Evolutionary conservation across 2,888 invertebrate genomes (phyloP).

Genomic region (Ptychoptera contaminata): DNA sequence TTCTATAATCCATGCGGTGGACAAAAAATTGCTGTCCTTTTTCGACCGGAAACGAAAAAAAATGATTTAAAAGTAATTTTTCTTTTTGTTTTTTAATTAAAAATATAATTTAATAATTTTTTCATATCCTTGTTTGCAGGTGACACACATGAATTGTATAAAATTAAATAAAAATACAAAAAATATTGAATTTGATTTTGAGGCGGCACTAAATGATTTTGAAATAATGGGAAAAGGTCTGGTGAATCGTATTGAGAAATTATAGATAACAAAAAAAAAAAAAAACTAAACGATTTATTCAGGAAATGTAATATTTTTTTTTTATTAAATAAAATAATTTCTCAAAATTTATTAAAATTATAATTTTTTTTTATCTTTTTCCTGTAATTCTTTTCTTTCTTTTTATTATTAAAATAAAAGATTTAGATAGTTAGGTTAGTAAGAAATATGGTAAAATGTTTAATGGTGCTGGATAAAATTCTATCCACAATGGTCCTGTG

Average conservation of each 20-base stretch:
- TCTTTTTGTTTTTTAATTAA: too few relatives aligned
- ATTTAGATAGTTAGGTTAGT: too few relatives aligned
- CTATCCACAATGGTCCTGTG: conserved; percentile 39
- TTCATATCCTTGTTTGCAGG: too few relatives aligned
- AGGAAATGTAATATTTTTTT: neutral
- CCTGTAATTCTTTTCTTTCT: too few relatives aligned
- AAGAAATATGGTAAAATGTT: conserved; percentile 38
- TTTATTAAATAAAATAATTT: neutral
- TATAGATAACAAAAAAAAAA: too few relatives aligned
- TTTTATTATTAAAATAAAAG: too few relatives aligned
- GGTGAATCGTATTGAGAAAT: conserved; percentile 37
- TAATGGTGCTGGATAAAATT: conserved; percentile 43
- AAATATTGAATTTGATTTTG: conserved; percentile 41
- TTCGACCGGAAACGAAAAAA: conserved; percentile 52
- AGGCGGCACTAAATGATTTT: conserved; percentile 58
- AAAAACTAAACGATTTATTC: too few relatives aligned
- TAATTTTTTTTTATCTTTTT: neutral
- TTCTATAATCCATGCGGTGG: conserved; percentile 86
- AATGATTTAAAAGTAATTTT: conserved; percentile 56
- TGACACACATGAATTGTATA: neutral
- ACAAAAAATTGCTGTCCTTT: conserved; percentile 63
- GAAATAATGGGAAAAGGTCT: conserved; percentile 48
- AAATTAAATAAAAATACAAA: conserved; percentile 7
- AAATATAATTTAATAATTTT: too few relatives aligned
- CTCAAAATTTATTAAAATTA: neutral